Base-by-base conservation (phyloP, 2,888 invertebrate species). In the Spodoptera exigua region DNA sequence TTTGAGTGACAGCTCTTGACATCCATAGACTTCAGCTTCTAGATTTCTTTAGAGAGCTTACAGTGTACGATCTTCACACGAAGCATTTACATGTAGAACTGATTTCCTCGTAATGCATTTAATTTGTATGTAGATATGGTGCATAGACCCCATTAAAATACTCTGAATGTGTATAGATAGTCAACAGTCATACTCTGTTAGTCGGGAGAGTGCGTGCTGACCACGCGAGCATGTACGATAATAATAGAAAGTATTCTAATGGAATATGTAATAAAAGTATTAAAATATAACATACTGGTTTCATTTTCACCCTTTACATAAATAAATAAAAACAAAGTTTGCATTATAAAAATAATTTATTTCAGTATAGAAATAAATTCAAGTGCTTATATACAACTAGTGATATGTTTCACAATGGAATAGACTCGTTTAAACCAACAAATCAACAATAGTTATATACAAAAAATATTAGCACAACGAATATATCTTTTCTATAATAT, bases 191-290 rank as follows among this genome's bases (percentile, higher is more conserved):
- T 70, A 76, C 78, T 71, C 71, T 67, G 66, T 76, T 70, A 70
- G 70, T 69, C 65, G 74, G 76, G 70, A 58, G 51, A 61, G 76
- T 67, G 65, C 68, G 63, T 74, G 75, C 66, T 47, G 47, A 66
- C 59, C 61, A 66, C 84, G 89, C 85, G 78, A 79, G 76, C 83
- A 80, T 65, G 81, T 83, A 81, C 81, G 85, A 84, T 84, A 91
- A 89, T 86, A 87, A 91, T 93, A 93, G 92, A 91, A 90, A 86
- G 86, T 94, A 94, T 94, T 94, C 93, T 93, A 94, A 89, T 93
- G 93, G 93, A 93, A 94, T 93, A 94, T 94, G 92, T 94, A 94
- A 94, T 94, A 92, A 94, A 82, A 86, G 82, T 83, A 86, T 86
- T 87, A 89, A 93, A 92, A 87, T 76, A 76, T 73, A 27, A 27